These are phyloP conservation scores for Drosophila subobscura DNA, from an alignment of 1,140 invertebrate genomes.

Conservation along the genomic window DNA sequence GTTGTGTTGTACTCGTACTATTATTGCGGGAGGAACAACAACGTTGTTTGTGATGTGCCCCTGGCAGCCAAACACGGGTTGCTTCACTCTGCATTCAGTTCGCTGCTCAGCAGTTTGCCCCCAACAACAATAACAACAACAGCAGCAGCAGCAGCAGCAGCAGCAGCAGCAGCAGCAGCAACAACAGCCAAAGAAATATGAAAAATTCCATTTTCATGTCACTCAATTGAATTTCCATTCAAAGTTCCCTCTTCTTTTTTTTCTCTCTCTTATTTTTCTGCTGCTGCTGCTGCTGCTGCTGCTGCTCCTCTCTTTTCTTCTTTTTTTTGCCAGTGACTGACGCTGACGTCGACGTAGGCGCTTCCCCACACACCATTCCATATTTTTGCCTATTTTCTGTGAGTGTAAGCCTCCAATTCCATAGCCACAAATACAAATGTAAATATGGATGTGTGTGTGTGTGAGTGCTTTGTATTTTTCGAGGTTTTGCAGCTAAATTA, in stretches of 20 bases:
- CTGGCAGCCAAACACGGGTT: conserved; percentile 74
- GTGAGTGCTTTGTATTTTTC: conserved; percentile 60
- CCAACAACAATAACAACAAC: conserved; percentile 16
- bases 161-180: conserved; percentile 38
- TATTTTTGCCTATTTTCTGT: conserved; percentile 66
- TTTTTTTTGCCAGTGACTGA: conserved; percentile 58
- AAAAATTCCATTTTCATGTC: conserved; percentile 82
- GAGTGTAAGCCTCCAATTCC: too few species aligned
- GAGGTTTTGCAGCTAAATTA: conserved; percentile 74
- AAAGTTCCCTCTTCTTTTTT: conserved; percentile 56
- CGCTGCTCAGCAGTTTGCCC: conserved; percentile 9
- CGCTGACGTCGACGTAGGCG: conserved; percentile 38
- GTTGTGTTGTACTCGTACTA: conserved; percentile 49
- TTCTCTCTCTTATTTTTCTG: conserved; percentile 41
- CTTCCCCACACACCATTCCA: conserved; percentile 35
- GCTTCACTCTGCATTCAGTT: conserved; percentile 38
- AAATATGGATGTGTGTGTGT: conserved; percentile 28
- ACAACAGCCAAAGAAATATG: conserved; percentile 54
- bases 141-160: conserved; percentile 10
- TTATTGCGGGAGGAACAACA: conserved; percentile 49
- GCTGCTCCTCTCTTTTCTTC: conserved; percentile 2
- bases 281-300: conserved; percentile 15
- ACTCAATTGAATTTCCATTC: conserved; percentile 82
- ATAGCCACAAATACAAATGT: not conserved
- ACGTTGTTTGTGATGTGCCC: conserved; percentile 78